These are phyloP conservation scores for Mobula birostris DNA, from an alignment of 2,113 vertebrate species.

Conservation along the genomic window DNA sequence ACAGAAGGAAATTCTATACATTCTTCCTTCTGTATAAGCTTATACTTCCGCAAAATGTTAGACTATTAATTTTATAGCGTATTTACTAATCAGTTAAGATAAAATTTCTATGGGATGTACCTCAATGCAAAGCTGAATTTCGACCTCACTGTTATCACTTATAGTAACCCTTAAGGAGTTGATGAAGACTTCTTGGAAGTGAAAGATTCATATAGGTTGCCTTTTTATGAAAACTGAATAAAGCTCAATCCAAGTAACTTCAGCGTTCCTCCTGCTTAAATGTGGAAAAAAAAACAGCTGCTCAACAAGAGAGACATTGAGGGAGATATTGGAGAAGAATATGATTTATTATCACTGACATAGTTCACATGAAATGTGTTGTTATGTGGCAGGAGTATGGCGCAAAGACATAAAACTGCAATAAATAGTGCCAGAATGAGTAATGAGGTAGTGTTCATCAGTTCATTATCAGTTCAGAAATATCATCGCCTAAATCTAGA, in stretches of 20 bases:
- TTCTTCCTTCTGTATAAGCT: no score
- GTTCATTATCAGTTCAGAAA: no score
- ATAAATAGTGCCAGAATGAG: no score
- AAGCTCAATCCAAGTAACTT: not conserved
- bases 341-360: no score
- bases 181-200: not conserved
- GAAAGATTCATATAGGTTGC: not conserved
- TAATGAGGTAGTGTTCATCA: no score
- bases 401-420: no score
- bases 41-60: not conserved
- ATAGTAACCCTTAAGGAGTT: not conserved
- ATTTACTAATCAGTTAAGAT: not conserved
- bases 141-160: not conserved
- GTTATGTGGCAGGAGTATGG: no score
- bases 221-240: not conserved
- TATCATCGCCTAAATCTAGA: no score
- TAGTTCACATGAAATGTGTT: no score
- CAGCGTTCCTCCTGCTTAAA: not conserved
- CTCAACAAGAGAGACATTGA: not conserved
- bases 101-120: not conserved
- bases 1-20: not conserved
- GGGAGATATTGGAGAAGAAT: no score
- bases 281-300: not conserved
- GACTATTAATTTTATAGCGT: not conserved
- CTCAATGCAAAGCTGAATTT: not conserved